Conservation (phyloP, 2,797 vertebrate genomes). For the Geotrypetes seraphini region DNA sequence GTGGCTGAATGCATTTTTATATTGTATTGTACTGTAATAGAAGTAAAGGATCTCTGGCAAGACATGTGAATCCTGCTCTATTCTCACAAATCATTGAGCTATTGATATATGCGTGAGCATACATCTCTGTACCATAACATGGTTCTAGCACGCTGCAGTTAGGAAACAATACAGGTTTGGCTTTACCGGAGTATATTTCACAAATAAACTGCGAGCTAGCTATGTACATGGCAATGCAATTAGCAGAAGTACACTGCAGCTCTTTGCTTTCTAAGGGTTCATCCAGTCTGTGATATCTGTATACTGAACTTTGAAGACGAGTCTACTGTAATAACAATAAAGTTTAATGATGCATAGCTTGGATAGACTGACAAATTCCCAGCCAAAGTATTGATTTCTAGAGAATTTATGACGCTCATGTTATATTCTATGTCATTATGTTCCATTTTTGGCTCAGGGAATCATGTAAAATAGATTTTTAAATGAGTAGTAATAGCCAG, state of each 20-base stretch:
- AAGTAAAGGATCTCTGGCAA: no score
- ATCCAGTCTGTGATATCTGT: slow-evolving; percentile 44
- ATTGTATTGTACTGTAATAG: no score
- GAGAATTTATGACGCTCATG: slow-evolving; percentile 64
- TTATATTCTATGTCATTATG: slow-evolving; percentile 61
- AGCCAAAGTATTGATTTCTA: slow-evolving; percentile 69
- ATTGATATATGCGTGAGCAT: no score
- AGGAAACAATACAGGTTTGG: slow-evolving; percentile 29
- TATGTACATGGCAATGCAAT: slow-evolving; percentile 19
- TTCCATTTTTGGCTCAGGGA: slow-evolving; percentile 64
- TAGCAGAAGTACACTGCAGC: slow-evolving; percentile 25
- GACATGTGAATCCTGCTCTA: no score
- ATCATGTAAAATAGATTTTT: slow-evolving; percentile 77
- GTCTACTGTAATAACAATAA: slow-evolving; percentile 63
- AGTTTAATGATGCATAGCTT: slow-evolving; percentile 69
- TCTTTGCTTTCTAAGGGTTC: slow-evolving; percentile 37
- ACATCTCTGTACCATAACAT: no score
- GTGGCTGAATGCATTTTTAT: no score
- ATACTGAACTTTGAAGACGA: slow-evolving; percentile 61
- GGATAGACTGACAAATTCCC: slow-evolving; percentile 68
- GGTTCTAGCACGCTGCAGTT: slow-evolving; percentile 2
- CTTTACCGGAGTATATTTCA: slow-evolving; percentile 37
- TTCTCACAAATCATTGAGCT: no score
- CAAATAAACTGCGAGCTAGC: slow-evolving; percentile 36
- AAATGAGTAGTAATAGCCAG: slow-evolving; percentile 72